These are phyloP conservation scores for Hydrozoanthus gracilis DNA, from an alignment of 92 coral and sea anemone genomes.

Conservation along the genomic window DNA sequence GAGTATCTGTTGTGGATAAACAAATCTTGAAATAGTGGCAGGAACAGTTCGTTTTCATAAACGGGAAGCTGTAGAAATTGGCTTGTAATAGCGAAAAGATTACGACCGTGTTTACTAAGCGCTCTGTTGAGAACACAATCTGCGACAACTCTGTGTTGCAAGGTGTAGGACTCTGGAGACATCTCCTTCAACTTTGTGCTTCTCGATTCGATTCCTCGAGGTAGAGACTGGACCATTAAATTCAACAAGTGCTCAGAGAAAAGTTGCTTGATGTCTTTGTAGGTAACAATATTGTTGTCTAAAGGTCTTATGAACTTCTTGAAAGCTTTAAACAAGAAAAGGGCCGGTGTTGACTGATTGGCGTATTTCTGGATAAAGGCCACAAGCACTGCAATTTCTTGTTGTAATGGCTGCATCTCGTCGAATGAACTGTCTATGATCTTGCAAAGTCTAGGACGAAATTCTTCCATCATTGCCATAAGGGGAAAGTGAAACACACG, in stretches of 20 bases:
- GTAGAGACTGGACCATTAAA: conserved; percentile 76
- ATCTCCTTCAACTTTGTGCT: conserved; percentile 9
- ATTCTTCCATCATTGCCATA: conserved; percentile 75
- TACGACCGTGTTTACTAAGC: conserved; percentile 31
- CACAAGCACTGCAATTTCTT: conserved; percentile 82
- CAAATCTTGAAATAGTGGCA: conserved; percentile 63
- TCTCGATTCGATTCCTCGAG: conserved; percentile 27
- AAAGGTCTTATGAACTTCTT: conserved; percentile 50
- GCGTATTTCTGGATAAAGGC: conserved; percentile 85
- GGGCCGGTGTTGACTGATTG: conserved; percentile 81
- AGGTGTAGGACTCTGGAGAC: conserved; percentile 63
- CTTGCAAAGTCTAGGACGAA: conserved; percentile 66
- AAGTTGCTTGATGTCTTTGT: conserved; percentile 72
- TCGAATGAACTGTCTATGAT: conserved; percentile 74
- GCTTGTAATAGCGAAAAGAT: conserved; percentile 53
- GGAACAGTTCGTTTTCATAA: conserved; percentile 56
- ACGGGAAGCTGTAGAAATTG: conserved; percentile 73
- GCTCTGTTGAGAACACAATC: conserved; percentile 65
- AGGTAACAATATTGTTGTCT: conserved; percentile 60
- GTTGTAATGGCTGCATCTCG: conserved; percentile 62
- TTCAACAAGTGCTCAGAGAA: conserved; percentile 74
- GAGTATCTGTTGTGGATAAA: conserved; percentile 72
- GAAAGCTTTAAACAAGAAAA: conserved; percentile 74
- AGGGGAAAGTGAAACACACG: conserved; percentile 95
- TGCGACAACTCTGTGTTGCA: conserved; percentile 83